Evolutionary conservation across 2,113 vertebrate species (phyloP).

Genomic region (Myiozetetes cayanensis): DNA sequence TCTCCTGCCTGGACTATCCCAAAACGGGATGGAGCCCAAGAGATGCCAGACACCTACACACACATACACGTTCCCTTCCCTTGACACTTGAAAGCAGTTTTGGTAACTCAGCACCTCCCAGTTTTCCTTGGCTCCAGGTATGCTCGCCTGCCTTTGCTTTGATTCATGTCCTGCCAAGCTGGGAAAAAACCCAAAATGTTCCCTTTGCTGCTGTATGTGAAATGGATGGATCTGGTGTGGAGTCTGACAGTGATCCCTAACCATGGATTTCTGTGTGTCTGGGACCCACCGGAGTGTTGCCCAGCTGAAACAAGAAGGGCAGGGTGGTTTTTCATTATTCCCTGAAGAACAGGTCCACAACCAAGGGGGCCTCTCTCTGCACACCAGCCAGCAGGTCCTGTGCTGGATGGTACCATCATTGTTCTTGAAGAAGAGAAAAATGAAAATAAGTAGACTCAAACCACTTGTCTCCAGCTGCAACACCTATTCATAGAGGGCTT

Average conservation of each 20-base stretch:
- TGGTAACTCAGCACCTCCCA: neutral
- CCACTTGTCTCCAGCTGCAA: neutral
- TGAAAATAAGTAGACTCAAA: neutral
- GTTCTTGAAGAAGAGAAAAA: neutral
- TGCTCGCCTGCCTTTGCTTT: neutral
- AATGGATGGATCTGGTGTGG: neutral
- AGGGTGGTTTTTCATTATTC: neutral
- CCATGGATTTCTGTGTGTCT: neutral
- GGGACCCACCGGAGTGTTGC: fast-evolving
- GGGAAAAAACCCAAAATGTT: neutral
- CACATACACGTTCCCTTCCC: neutral
- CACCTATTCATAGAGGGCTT: neutral
- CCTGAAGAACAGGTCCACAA: neutral
- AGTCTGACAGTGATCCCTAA: neutral
- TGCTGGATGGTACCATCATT: neutral
- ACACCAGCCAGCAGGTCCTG: neutral
- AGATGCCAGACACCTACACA: neutral
- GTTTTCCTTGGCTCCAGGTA: conserved; percentile 27
- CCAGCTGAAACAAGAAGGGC: neutral
- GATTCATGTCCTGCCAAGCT: neutral
- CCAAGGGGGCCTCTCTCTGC: neutral
- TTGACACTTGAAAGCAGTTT: neutral
- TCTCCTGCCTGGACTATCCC: neutral
- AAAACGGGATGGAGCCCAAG: neutral
- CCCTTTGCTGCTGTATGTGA: neutral